Evolutionary conservation across 2,888 invertebrate genomes (phyloP).

Genomic region (Deilephila porcellus): DNA sequence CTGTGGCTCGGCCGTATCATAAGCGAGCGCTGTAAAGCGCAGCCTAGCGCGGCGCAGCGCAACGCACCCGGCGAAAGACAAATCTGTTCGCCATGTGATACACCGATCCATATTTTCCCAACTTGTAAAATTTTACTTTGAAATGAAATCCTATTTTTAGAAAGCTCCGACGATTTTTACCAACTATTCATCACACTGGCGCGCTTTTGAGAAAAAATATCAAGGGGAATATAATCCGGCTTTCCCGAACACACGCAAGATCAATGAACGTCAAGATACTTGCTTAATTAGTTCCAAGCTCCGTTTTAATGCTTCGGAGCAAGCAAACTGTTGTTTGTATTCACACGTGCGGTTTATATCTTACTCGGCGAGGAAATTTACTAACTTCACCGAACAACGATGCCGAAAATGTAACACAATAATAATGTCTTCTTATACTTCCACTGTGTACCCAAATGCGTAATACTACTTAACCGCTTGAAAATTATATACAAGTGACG

Average conservation of each 20-base stretch:
- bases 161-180: not conserved
- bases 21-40: slow-evolving; percentile 65
- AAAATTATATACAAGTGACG: slow-evolving; percentile 78
- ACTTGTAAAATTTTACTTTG: not conserved
- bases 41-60: slow-evolving; percentile 51
- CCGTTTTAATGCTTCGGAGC: slow-evolving; percentile 13
- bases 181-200: not conserved
- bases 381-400: slow-evolving; percentile 20
- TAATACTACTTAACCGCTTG: slow-evolving; percentile 72
- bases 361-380: slow-evolving; percentile 14
- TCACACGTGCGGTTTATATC: slow-evolving; percentile 25
- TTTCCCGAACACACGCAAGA: slow-evolving; percentile 57
- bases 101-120: slow-evolving; percentile 4
- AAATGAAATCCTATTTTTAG: not conserved
- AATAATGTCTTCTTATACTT: slow-evolving; percentile 49
- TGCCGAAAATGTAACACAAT: slow-evolving; percentile 38
- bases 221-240: not conserved
- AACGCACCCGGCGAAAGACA: slow-evolving; percentile 59
- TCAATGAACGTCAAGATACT: slow-evolving; percentile 30
- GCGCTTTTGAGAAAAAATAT: not conserved
- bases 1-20: slow-evolving; percentile 64
- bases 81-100: not conserved
- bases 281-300: slow-evolving; percentile 15
- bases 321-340: slow-evolving; percentile 17
- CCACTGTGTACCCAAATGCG: slow-evolving; percentile 56